Base-by-base conservation (phyloP, 2,113 vertebrate species). In the Oriolus oriolus region DNA sequence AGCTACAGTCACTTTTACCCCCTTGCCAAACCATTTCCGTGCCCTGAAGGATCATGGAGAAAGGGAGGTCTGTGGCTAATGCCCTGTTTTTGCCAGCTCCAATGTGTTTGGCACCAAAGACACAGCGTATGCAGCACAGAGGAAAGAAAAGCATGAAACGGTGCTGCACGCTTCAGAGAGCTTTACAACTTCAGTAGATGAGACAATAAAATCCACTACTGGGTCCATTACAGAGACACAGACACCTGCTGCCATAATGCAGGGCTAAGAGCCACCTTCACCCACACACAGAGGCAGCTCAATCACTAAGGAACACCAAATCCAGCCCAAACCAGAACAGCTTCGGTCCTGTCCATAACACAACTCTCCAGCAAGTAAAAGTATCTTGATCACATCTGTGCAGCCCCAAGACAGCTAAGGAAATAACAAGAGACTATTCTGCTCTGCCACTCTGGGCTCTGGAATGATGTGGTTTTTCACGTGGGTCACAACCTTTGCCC, bases 71-170 rank as follows among this genome's bases (percentile, higher is more conserved):
- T 27, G 2, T 1, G 5, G 63, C 6, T 63, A 66, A 79, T 0
- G 3, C 11, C 23, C 16, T 0, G 0, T 21, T 85, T 87, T 77
- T 83, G 31, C 33, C 49, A 61, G 56, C 52, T 78, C 39, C 4
- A 4, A 44, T 49, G 64, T 61, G 35, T 35, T 10, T 2, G 8
- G 18, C 53, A 75, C 41, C 33, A 27, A 41, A 37, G 23, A n/a
- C 35, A 54, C 0, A 0, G 14, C 0, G 0, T 6, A 8, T 11
- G 27, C 11, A 45, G 68, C 4, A 13, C 30, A 37, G 45, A 64
- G 56, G 24, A 85, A 76, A 42, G 59, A 73, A 33, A 35, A 71
- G 49, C 0, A 0, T 0, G 0, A 65, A 64, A 33, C 18, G 0
- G 0, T 5, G 35, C 42, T 39, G 63, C 39, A 69, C 0, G 0